A percentile compares a stretch with the other conserved stretches of the same genome.
Evolutionary conservation across 2,113 vertebrate species (phyloP).

Genomic region (Aptenodytes forsteri): DNA sequence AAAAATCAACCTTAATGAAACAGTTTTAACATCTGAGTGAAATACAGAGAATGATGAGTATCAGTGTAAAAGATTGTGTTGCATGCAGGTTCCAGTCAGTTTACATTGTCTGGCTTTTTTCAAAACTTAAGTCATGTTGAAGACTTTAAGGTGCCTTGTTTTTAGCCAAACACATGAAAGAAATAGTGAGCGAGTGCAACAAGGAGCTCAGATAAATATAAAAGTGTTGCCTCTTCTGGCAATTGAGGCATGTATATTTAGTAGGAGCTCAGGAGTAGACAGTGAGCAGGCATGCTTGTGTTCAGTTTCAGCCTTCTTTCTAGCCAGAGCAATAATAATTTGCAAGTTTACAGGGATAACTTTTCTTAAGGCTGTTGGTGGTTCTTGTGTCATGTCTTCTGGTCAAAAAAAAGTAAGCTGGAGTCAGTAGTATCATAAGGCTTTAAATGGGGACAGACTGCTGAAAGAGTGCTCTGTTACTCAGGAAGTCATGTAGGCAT

Average conservation of each 20-base stretch:
- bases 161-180: neutral
- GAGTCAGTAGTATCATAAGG: neutral
- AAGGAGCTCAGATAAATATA: neutral
- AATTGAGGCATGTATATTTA: accelerated
- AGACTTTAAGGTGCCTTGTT: neutral
- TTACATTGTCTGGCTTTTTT: neutral
- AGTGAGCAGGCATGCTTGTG: neutral
- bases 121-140: neutral
- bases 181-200: neutral
- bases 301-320: neutral
- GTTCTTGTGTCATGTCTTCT: neutral
- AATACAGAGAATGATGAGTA: neutral
- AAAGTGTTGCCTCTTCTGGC: neutral
- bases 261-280: neutral
- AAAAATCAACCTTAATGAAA: neutral
- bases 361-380: neutral
- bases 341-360: neutral
- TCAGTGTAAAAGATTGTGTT: neutral
- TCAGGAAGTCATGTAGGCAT: neutral
- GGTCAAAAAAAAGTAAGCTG: neutral
- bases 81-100: neutral
- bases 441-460: neutral
- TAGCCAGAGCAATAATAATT: neutral
- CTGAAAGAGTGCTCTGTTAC: neutral
- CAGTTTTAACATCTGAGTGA: neutral